Evolutionary conservation across 2,888 invertebrate genomes (phyloP).

Genomic region (Pyralis farinalis): DNA sequence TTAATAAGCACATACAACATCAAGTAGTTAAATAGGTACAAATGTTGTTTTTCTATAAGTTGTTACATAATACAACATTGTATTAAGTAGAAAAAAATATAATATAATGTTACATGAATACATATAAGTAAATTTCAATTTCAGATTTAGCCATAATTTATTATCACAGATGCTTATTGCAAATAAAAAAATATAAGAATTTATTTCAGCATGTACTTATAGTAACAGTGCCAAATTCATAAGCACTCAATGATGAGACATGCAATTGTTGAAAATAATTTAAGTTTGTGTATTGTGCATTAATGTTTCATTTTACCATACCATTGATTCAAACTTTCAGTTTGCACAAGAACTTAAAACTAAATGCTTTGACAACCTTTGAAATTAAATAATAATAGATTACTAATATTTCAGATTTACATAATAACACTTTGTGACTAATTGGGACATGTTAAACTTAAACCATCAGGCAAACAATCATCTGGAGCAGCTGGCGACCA

Average conservation of each 20-base stretch:
- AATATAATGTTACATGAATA: slow-evolving; percentile 24
- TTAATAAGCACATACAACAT: slow-evolving; percentile 36
- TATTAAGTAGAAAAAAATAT: slow-evolving; percentile 14
- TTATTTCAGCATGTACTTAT: background rate
- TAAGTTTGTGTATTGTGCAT: background rate
- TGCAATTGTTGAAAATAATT: background rate
- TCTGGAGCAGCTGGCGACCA: too few species aligned
- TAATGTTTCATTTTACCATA: too few species aligned
- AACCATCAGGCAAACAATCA: too few species aligned
- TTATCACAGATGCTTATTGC: slow-evolving; percentile 73
- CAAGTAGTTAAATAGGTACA: slow-evolving; percentile 12
- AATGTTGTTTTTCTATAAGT: background rate
- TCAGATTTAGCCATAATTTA: slow-evolving; percentile 38
- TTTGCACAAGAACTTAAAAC: slow-evolving; percentile 44
- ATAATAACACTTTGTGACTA: slow-evolving; percentile 18
- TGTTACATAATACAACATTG: background rate
- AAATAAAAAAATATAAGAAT: slow-evolving; percentile 35
- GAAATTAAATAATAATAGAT: slow-evolving; percentile 26
- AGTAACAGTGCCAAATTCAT: slow-evolving; percentile 5
- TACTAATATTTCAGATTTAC: too few species aligned
- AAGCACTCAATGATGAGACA: background rate
- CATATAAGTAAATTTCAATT: slow-evolving; percentile 23
- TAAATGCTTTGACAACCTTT: slow-evolving; percentile 53
- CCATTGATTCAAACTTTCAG: slow-evolving; percentile 33
- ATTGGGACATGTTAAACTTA: background rate